phyloP scores from a whole-genome alignment of 1,140 invertebrate species.

The Drosophila hydei region DNA sequence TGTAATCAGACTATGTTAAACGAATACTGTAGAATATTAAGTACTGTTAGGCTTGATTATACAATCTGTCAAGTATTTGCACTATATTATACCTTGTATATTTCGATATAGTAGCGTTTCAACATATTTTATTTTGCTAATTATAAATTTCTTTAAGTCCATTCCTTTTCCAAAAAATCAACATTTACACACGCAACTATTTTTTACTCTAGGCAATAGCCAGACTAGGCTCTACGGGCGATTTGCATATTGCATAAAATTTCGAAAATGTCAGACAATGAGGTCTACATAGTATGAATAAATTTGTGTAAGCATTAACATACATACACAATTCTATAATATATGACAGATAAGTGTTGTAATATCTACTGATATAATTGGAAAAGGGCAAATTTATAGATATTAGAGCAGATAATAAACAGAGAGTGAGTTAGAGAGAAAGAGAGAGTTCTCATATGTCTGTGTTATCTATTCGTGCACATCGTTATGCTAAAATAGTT shows the following conservation, averaged over 20 bases:
- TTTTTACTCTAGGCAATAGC: background rate
- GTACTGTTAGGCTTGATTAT: too few relatives aligned
- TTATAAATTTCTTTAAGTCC: too few relatives aligned
- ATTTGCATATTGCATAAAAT: constrained; percentile 13
- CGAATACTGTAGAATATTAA: background rate
- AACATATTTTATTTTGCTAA: too few relatives aligned
- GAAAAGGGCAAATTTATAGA: background rate
- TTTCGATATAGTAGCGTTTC: too few relatives aligned
- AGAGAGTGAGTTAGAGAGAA: background rate
- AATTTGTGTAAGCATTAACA: too few relatives aligned
- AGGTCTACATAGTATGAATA: background rate
- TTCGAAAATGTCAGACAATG: constrained; percentile 2
- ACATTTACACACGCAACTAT: too few relatives aligned
- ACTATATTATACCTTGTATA: too few relatives aligned
- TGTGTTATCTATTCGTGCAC: background rate
- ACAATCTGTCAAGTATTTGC: too few relatives aligned
- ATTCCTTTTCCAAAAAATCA: too few relatives aligned
- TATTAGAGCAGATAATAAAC: background rate
- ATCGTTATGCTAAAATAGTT: background rate
- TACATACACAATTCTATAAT: background rate
- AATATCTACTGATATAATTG: background rate
- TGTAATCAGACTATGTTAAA: background rate
- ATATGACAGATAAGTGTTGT: background rate
- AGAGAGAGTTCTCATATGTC: background rate
- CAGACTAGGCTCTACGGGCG: too few relatives aligned